A percentile compares a stretch with the other conserved stretches of the same genome.
Conservation (phyloP, 2,113 vertebrate genomes). For the Menidia beryllina region DNA sequence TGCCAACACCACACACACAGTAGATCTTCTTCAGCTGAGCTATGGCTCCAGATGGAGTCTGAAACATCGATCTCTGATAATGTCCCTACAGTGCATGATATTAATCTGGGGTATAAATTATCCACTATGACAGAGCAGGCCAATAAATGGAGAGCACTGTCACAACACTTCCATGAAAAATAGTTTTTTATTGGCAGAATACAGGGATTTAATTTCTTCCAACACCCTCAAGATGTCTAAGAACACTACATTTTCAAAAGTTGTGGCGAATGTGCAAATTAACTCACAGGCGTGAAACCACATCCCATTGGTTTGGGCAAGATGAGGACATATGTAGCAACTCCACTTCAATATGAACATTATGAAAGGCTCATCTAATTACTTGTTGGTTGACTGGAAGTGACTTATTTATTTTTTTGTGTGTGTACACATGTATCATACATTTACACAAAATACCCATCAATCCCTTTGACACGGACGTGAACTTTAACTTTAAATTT, state of each 20-base stretch:
- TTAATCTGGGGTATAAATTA: slow-evolving; percentile 43
- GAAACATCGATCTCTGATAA: slow-evolving; percentile 56
- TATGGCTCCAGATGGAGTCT: slow-evolving; percentile 46
- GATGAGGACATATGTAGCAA: slow-evolving; percentile 18
- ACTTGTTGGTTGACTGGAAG: too few species aligned
- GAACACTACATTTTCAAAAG: slow-evolving; percentile 45
- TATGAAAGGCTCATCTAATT: not conserved
- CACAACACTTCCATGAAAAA: slow-evolving; percentile 43
- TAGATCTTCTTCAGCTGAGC: slow-evolving; percentile 43
- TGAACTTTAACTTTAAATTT: not conserved
- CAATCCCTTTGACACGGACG: not conserved
- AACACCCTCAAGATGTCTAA: slow-evolving; percentile 44
- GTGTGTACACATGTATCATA: too few species aligned
- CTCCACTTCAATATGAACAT: slow-evolving; percentile 16
- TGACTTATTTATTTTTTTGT: too few species aligned
- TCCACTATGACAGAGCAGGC: slow-evolving; percentile 28
- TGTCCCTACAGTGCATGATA: slow-evolving; percentile 32
- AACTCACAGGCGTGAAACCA: slow-evolving; percentile 42
- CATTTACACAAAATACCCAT: too few species aligned
- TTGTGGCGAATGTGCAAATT: slow-evolving; percentile 33
- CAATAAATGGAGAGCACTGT: slow-evolving; percentile 59
- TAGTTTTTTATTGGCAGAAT: slow-evolving; percentile 49
- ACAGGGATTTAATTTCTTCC: slow-evolving; percentile 50
- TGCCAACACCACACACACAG: not conserved
- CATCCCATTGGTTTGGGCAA: slow-evolving; percentile 14